Conservation (phyloP, 2,888 invertebrate genomes). For the Dasypolia templi region DNA sequence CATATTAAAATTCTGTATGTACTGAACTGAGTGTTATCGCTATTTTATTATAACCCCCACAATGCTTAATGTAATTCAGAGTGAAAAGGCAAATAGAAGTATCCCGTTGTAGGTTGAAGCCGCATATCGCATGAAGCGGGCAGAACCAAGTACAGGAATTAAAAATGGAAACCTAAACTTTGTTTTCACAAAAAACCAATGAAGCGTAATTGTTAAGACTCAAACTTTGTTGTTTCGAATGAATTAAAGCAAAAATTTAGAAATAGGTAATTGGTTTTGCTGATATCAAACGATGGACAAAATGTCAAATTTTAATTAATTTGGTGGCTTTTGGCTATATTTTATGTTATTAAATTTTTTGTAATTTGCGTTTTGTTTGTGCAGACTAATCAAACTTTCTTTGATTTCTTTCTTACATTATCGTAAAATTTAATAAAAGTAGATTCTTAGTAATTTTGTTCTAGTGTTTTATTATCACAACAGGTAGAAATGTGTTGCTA, state of each 20-base stretch:
- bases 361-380: too few species aligned
- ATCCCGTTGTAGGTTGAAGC: neutral
- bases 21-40: constrained; percentile 30
- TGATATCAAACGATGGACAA: too few species aligned
- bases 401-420: too few species aligned
- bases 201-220: neutral
- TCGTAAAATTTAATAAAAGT: too few species aligned
- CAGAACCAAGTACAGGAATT: too few species aligned
- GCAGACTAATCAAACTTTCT: too few species aligned
- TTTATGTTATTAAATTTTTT: too few species aligned
- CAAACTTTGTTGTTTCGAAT: neutral
- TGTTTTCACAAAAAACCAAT: neutral
- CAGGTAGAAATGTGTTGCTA: neutral
- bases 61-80: constrained; percentile 32
- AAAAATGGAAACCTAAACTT: neutral
- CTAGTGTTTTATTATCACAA: neutral
- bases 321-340: too few species aligned
- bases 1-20: constrained; percentile 43
- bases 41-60: constrained; percentile 40
- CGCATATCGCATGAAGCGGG: too few species aligned
- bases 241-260: neutral
- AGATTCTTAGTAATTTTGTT: neutral
- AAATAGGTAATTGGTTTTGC: neutral
- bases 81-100: constrained; percentile 18
- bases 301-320: too few species aligned